phyloP scores from a whole-genome alignment of 1,140 invertebrate species.

The Zaprionus capensis region DNA sequence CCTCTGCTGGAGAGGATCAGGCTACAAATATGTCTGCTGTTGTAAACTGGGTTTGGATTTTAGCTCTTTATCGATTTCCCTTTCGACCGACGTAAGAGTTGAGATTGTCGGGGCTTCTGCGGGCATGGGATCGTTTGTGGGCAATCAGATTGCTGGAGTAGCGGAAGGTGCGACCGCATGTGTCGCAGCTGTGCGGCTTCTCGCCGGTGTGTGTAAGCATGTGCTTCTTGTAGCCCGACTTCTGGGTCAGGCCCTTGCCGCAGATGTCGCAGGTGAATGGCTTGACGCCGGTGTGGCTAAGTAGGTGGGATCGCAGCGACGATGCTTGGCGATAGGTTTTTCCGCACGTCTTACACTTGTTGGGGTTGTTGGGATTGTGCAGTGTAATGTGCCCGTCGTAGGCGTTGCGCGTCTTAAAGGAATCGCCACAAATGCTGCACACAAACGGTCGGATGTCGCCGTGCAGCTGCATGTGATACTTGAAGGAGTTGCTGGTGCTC shows the following conservation, averaged over 20 bases:
- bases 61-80: conserved; percentile 22
- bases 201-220: conserved; percentile 75
- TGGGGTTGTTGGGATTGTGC: conserved; percentile 65
- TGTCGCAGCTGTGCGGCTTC: conserved; percentile 62
- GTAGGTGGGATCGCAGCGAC: conserved; percentile 59
- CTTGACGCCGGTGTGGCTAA: conserved; percentile 64
- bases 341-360: conserved; percentile 55
- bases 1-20: not conserved
- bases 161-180: conserved; percentile 56
- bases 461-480: conserved; percentile 82
- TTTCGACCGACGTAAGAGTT: not conserved
- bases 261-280: conserved; percentile 64
- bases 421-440: conserved; percentile 59
- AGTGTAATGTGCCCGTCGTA: conserved; percentile 65
- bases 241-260: conserved; percentile 72
- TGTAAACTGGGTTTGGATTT: not conserved
- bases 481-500: conserved; percentile 69
- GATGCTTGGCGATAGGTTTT: conserved; percentile 67
- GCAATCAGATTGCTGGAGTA: conserved; percentile 78
- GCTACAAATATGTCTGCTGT: conserved; percentile 1
- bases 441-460: conserved; percentile 65
- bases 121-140: conserved; percentile 86
- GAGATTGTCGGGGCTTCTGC: conserved; percentile 85
- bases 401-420: conserved; percentile 74
- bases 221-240: conserved; percentile 74